phyloP scores from a whole-genome alignment of 2,888 invertebrate genomes.

The Melanchra persicariae region DNA sequence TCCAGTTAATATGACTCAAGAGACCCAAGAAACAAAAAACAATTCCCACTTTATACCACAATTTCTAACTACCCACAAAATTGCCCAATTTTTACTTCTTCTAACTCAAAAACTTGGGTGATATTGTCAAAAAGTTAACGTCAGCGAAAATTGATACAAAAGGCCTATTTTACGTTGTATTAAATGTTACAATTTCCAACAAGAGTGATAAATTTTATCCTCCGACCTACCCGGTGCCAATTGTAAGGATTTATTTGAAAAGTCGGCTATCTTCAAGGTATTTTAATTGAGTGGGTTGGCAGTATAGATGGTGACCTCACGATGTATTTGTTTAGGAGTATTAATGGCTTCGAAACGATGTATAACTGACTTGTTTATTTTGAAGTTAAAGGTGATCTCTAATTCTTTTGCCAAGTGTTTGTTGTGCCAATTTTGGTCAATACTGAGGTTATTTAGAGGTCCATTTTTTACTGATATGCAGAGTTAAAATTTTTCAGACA shows the following conservation, averaged over 20 bases:
- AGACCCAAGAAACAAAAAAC: constrained; percentile 6
- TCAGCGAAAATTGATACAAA: constrained; percentile 61
- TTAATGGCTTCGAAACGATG: constrained; percentile 11
- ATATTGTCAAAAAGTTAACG: constrained; percentile 57
- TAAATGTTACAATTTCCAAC: constrained; percentile 60
- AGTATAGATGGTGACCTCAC: constrained; percentile 29
- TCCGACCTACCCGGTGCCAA: constrained; percentile 31
- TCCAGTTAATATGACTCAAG: background rate
- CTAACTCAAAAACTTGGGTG: constrained; percentile 59
- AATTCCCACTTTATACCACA: constrained; percentile 28
- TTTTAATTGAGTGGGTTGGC: constrained; percentile 53
- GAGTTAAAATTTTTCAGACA: no score
- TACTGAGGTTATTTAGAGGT: no score
- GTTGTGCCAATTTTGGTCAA: background rate
- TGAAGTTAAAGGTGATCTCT: background rate
- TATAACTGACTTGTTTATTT: constrained; percentile 8
- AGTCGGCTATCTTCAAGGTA: constrained; percentile 53
- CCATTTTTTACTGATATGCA: no score
- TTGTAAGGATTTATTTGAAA: constrained; percentile 56
- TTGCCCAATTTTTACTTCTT: constrained; percentile 45
- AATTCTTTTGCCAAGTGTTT: background rate
- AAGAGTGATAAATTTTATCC: constrained; percentile 60
- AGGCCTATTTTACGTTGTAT: constrained; percentile 49
- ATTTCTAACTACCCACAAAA: constrained; percentile 48
- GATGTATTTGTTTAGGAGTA: constrained; percentile 31